Base-by-base conservation (phyloP, 2,113 vertebrate genomes). In the Heterotilapia buettikoferi region DNA sequence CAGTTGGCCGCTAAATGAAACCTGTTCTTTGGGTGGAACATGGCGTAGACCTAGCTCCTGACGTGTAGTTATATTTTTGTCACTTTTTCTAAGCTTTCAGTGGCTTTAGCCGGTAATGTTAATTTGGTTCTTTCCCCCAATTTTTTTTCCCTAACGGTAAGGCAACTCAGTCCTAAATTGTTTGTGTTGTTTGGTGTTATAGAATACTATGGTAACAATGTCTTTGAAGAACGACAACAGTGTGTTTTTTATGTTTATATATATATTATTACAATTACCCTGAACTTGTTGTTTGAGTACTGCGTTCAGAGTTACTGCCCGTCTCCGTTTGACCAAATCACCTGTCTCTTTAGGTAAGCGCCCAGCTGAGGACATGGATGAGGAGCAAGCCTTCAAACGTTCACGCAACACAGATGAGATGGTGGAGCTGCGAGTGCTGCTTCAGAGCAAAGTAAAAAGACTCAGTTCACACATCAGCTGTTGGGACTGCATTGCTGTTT, bases 311-410 rank as follows among this genome's bases (percentile, higher is more conserved):
- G 8, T 9, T 6, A 11, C 16, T 21, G 6, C 16, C 24, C 0
- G 6, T 12, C n/a, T 85, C 26, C 10, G 1, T 73, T 68, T 82
- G 36, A n/a, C 45, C 12, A 16, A 26, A 10, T 76, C 40, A 7
- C 68, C 29, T 89, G 54, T 36, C 45, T 91, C 50, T 14, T 18
- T 94, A 99, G 98, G 98, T 95, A 99, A 99, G 95, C 98, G 98
- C 76, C 98, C 98, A 78, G 98, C 98, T 87, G 98, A 99, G 97
- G 98, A 99, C 93, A 98, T 98, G 97, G 98, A 99, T 85, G 98
- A 99, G 90, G 98, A 99, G 11, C 98, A 99, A 91, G 97, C 98
- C 84, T 99, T 99, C 95, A 99, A 99, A 95, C 97, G 98, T 91
- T 99, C 98, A 86, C 97, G 98, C 83, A 99, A 99, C 91, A 96